Evolutionary conservation across 2,797 vertebrate genomes (phyloP), one percentile per base, ranked within the genome.

Genomic region (Pristis pectinata): DNA sequence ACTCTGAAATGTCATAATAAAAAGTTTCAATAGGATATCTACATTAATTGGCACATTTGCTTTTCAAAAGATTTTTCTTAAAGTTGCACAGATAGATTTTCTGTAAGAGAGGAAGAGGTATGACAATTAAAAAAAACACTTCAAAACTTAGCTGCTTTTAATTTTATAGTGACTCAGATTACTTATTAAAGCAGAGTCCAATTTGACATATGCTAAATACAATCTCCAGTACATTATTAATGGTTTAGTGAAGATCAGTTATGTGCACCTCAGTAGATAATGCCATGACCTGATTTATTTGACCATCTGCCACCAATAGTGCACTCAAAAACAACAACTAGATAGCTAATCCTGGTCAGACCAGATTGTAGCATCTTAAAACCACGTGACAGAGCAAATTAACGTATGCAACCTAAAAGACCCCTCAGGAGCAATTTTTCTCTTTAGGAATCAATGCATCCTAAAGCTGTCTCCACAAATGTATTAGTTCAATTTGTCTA

Each of bases 161-260:
- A 24, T 64, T 91, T 91, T 91, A 37, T 22, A 22, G n/a, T 61
- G 87, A 37, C n/a, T 91, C 17, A 37, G 17, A 13, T 59, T 91
- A 41, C n/a, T 24, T 41, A 89, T 61, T 37, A 89, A 89, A 89
- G 53, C 8, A 59, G 11, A 37, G 59, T 91, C 56, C 34, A 37
- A 37, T 91, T 64, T 91, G 59, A 37, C 7, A 17, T 91, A 41
- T 37, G 34, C 19, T n/a, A 37, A 19, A 67, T 24, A 24, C 87
- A 64, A 67, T 91, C n/a, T 41, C 59, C 19, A 67, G 87, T 22
- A 91, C 0, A 9, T n/a, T 87, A 87, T 87, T 91, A 15, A 41
- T 67, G 61, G 59, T 91, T 91, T 67, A 91, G 59, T 67, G 87
- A 37, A 91, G 87, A 91, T 91, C 87, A 41, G 59, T 91, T 91